Base-by-base conservation (phyloP, 2,113 vertebrate genomes). In the Limnothrissa miodon region DNA sequence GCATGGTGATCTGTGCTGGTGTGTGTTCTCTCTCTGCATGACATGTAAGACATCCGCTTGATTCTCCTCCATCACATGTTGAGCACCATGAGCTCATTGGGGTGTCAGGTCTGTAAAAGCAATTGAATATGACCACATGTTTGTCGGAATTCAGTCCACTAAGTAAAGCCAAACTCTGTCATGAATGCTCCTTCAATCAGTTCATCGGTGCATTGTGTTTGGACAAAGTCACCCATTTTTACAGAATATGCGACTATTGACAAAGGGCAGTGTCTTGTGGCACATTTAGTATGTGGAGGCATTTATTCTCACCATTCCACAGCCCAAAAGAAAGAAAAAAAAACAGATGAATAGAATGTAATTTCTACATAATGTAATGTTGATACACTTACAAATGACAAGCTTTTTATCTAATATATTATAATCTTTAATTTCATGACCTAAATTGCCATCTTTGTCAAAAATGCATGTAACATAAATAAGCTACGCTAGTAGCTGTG, bases 61-160 rank as follows among this genome's bases (percentile, higher is more conserved):
- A 70, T 36, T 70, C 13, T 70, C 62, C 29, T 70, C 62, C 36
- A 29, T 70, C 62, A 70, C 62, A 70, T 70, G 62, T 29, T 70
- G 62, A 70, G 29, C 62, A 36, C 29, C 62, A 70, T 70, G 29
- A 70, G 62, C 62, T 70, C 62, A 70, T 70, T 29, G 29, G 62
- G 25, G 62, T 70, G 62, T 70, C 62, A 36, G 36, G 62, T 36
- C 62, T 70, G 62, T 70, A 70, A 70, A 70, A 70, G 36, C 62
- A 36, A 29, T 70, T 70, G 62, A 70, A 70, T 70, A 33, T 70
- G 62, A 70, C 62, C 62, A 70, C 62, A 70, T 70, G 62, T 70
- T 70, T 70, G 62, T 70, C 62, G 62, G 33, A 36, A 33, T 70
- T 70, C 62, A 70, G 11, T 70, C 62, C 62, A 33, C 62, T 19